phyloP scores from a whole-genome alignment of 2,797 vertebrate genomes.

The Perodicticus potto region DNA sequence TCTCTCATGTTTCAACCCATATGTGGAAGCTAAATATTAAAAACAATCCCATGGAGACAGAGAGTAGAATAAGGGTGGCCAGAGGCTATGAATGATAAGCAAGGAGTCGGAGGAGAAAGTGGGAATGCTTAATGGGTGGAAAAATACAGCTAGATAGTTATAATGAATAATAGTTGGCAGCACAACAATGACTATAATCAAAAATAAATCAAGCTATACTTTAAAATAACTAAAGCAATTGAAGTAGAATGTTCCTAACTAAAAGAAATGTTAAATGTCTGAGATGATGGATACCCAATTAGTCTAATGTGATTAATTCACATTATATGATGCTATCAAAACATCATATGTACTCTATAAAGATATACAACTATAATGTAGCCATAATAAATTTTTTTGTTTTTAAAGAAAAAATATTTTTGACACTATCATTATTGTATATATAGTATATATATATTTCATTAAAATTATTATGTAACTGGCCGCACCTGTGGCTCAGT shows the following conservation, averaged over 20 bases:
- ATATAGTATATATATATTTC: neutral
- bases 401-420: neutral
- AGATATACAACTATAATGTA: neutral
- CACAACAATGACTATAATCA: neutral
- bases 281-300: neutral
- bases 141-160: neutral
- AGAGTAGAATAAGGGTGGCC: neutral
- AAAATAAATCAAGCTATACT: neutral
- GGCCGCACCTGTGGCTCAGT: no score
- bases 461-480: neutral
- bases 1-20: neutral
- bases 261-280: neutral
- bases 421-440: conserved; percentile 1
- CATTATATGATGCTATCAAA: neutral
- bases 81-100: neutral
- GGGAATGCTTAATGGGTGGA: neutral
- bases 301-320: neutral
- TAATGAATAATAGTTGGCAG: neutral
- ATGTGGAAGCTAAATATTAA: neutral
- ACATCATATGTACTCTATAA: neutral
- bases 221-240: neutral
- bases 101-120: neutral
- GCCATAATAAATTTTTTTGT: neutral
- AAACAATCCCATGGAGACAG: neutral
- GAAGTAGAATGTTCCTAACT: neutral